These are phyloP conservation scores for Enteromius unitaeniatus DNA, from an alignment of 2,797 vertebrate genomes.

Conservation along the genomic window DNA sequence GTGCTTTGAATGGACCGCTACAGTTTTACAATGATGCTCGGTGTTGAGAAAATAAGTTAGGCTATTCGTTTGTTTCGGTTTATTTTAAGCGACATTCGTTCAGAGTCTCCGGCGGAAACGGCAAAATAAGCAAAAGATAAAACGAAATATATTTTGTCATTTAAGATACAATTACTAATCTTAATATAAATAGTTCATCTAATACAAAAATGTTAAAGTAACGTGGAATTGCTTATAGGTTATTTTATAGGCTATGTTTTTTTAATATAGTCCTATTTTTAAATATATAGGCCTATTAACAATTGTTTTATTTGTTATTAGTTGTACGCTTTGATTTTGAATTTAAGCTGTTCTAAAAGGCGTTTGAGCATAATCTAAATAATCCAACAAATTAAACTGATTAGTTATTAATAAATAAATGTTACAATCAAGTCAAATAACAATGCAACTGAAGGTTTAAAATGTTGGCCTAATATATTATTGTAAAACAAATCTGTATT, in stretches of 20 bases:
- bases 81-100: background rate
- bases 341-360: background rate
- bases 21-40: slow-evolving; percentile 25
- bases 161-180: background rate
- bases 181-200: background rate
- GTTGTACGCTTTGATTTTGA: background rate
- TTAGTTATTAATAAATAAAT: background rate
- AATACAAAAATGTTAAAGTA: background rate
- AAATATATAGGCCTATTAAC: background rate
- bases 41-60: background rate
- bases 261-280: background rate
- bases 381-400: background rate
- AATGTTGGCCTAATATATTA: background rate
- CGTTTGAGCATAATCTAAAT: background rate
- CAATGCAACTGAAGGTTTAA: background rate
- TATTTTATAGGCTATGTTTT: background rate
- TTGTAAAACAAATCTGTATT: background rate
- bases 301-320: background rate
- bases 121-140: background rate
- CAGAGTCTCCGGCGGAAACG: background rate
- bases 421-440: background rate
- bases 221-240: background rate
- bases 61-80: slow-evolving; percentile 31
- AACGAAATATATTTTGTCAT: background rate
- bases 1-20: background rate